A percentile compares a stretch with the other conserved stretches of the same genome.
phyloP scores from a whole-genome alignment of 2,797 vertebrate genomes.

The Myotis myotis region DNA sequence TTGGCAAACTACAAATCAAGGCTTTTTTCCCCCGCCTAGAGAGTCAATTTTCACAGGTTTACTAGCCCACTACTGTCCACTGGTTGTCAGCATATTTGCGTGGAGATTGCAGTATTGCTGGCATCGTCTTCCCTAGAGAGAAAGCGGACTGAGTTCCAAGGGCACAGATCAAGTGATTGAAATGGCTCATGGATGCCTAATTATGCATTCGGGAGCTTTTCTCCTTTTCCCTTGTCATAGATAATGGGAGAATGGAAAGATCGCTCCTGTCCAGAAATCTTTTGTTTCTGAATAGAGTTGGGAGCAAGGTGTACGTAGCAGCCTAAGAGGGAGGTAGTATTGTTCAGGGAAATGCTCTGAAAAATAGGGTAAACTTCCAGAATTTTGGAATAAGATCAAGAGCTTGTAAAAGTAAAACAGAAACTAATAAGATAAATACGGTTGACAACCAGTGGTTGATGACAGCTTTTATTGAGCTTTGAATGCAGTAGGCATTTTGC shows the following conservation, averaged over 20 bases:
- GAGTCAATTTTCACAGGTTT: background rate
- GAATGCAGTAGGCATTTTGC: background rate
- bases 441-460: background rate
- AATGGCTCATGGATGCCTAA: background rate
- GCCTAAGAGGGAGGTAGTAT: background rate
- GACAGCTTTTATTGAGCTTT: constrained; percentile 42
- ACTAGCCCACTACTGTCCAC: background rate
- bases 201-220: background rate
- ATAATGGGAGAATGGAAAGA: background rate
- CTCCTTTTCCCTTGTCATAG: background rate
- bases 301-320: background rate
- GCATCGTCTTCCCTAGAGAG: background rate
- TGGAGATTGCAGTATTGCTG: background rate
- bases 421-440: constrained; percentile 24
- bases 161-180: background rate
- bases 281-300: background rate
- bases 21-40: background rate
- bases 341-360: background rate
- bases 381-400: background rate
- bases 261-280: background rate
- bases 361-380: background rate
- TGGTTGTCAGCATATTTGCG: background rate
- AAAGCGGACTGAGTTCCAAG: background rate
- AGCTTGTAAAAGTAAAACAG: background rate
- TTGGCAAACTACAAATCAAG: background rate